Evolutionary conservation across 1,140 invertebrate genomes (phyloP).

Genomic region (Trichomalopsis sarcophagae): DNA sequence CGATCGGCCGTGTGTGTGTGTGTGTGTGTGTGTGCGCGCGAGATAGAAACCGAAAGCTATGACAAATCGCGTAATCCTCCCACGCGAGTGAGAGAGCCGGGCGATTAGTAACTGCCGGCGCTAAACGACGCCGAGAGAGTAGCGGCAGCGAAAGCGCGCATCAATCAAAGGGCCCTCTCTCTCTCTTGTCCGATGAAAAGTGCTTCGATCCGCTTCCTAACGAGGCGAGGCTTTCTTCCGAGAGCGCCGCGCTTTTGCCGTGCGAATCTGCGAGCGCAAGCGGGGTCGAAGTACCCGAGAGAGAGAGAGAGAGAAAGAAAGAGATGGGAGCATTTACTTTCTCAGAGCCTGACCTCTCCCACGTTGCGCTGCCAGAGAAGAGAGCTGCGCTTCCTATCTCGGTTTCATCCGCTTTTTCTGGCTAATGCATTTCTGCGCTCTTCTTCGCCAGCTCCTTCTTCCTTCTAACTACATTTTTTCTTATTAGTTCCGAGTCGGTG

Average conservation of each 20-base stretch:
- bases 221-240: slow-evolving; percentile 13
- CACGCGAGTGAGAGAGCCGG: background rate
- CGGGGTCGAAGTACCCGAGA: slow-evolving; percentile 58
- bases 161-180: background rate
- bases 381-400: background rate
- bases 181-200: background rate
- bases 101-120: background rate
- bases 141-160: background rate
- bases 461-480: background rate
- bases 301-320: background rate
- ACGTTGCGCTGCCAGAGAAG: slow-evolving; percentile 53
- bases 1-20: no score
- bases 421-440: slow-evolving; percentile 28
- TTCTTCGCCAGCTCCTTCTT: background rate
- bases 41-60: background rate
- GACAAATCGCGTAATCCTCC: background rate
- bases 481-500: slow-evolving; percentile 6
- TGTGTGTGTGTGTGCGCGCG: no score
- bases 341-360: slow-evolving; percentile 63
- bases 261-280: slow-evolving; percentile 45
- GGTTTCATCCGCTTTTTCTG: background rate
- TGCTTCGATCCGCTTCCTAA: background rate
- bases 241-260: background rate
- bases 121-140: background rate
- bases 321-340: slow-evolving; percentile 54